A percentile compares a stretch with the other conserved stretches of the same genome.
These are phyloP conservation scores for Goniozus legneri DNA, from an alignment of 1,140 invertebrate genomes.

Conservation along the genomic window DNA sequence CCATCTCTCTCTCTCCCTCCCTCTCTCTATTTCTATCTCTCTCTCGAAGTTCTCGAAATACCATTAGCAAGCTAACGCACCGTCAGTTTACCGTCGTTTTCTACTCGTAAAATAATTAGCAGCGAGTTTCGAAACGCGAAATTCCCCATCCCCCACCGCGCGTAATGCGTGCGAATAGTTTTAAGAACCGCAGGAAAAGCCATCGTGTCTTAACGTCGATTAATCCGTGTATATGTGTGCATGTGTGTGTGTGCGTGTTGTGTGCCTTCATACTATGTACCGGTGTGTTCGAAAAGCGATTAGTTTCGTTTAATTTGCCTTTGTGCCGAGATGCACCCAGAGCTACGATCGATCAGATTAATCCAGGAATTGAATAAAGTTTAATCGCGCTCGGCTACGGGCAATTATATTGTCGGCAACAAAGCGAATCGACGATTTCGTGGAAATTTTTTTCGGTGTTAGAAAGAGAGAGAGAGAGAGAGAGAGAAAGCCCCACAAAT, in stretches of 20 bases:
- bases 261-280: no score
- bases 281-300: no score
- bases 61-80: conserved; percentile 13
- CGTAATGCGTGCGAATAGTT: no score
- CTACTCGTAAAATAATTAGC: conserved; percentile 11
- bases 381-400: not conserved
- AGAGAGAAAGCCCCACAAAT: no score
- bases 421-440: conserved; percentile 14
- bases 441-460: conserved; percentile 22
- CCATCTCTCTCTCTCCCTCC: no score
- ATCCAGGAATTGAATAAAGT: not conserved
- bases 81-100: conserved; percentile 15
- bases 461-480: no score
- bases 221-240: not conserved
- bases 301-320: no score
- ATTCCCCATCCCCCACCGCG: no score
- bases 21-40: no score
- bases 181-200: not conserved
- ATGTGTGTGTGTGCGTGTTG: no score
- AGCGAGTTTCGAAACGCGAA: no score
- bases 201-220: not conserved
- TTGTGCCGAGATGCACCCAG: no score
- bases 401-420: conserved; percentile 21
- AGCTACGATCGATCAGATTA: not conserved
- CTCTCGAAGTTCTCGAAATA: conserved; percentile 17